Base-by-base conservation (phyloP, 2,113 vertebrate genomes). In the Pelecanus crispus region DNA sequence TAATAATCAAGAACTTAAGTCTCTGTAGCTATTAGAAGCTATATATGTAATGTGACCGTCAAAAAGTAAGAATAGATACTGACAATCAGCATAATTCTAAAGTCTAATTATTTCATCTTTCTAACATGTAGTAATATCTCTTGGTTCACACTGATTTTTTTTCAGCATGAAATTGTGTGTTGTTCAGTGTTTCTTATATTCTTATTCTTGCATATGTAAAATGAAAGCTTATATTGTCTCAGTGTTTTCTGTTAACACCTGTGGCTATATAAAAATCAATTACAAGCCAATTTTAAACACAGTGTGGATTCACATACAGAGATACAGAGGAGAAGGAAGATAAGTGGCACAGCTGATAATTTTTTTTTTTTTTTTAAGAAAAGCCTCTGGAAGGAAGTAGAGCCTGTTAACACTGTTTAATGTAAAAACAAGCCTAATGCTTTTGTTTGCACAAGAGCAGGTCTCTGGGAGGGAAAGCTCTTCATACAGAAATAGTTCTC, bases 211-310 rank as follows among this genome's bases (percentile, higher is more conserved):
- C 47, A 81, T 44, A 62, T 31, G 42, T n/a, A 36, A 77, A 68
- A 67, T 9, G 55, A 88, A 81, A 73, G 38, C 15, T 78, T 71
- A 53, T 31, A 63, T 81, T 95, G 42, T 86, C 45, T 92, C 70
- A 56, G 17, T 71, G 58, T 36, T 79, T 93, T 88, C 77, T 93
- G 13, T 81, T 95, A 80, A 92, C 44, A 96, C 36, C 40, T 87
- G 40, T 96, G 61, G 80, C 90, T 87, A 59, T 58, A 73, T 71
- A 86, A 84, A 94, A 97, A 95, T 92, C 86, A 96, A 83, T 91
- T 95, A 83, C 62, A 68, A 97, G 20, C n/a, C 80, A 78, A 66
- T 92, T 95, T 97, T 81, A 93, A 98, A 93, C 68, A 65, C 90
- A 95, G 47, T 16, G 0, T 80, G 83, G 29, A 86, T 86, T 63